phyloP scores from a whole-genome alignment of 2,797 vertebrate genomes.

The Nasua narica region DNA sequence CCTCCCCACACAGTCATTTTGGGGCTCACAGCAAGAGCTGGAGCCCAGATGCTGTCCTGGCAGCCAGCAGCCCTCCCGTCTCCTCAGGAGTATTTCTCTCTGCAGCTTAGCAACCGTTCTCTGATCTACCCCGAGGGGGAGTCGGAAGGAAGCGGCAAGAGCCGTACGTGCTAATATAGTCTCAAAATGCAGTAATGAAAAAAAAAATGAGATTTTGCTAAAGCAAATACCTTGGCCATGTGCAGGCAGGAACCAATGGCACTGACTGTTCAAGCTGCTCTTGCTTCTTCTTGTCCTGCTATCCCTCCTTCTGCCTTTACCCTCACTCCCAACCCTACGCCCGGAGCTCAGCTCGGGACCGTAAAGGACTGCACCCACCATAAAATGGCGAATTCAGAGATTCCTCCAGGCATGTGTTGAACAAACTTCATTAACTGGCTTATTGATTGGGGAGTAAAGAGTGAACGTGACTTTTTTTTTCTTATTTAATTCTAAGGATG shows the following conservation, averaged over 20 bases:
- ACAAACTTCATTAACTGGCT: not conserved
- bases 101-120: not conserved
- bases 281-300: not conserved
- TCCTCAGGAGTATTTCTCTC: not conserved
- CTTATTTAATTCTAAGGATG: not conserved
- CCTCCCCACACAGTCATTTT: not conserved
- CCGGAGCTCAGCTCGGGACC: not conserved
- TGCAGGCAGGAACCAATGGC: not conserved
- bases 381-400: not conserved
- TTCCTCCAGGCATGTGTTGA: not conserved
- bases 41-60: no score
- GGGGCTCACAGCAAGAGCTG: fast-evolving
- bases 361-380: not conserved
- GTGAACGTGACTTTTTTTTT: not conserved
- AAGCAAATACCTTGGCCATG: not conserved
- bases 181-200: not conserved
- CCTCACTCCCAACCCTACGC: not conserved
- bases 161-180: not conserved
- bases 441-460: not conserved
- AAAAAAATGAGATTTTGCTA: not conserved
- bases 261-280: fast-evolving
- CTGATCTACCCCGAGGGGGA: not conserved
- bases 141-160: not conserved
- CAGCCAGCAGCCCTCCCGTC: not conserved
- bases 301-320: fast-evolving